phyloP scores from a whole-genome alignment of 2,888 invertebrate species.

The Eupelmus urozonus region DNA sequence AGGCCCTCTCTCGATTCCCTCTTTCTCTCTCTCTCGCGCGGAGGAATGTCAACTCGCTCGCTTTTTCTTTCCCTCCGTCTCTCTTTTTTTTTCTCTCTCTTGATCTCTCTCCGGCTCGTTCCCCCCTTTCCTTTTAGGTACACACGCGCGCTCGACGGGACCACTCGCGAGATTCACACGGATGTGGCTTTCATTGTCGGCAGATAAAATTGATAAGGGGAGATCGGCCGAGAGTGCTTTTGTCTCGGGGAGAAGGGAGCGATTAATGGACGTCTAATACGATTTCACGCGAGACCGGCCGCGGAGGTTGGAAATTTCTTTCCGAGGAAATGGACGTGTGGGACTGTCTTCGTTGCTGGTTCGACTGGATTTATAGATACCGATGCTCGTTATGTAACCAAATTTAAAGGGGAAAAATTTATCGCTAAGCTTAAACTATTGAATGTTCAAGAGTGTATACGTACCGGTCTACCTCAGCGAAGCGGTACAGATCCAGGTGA shows the following conservation, averaged over 20 bases:
- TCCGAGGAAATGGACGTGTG: neutral
- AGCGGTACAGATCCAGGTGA: no score
- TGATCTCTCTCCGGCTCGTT: neutral
- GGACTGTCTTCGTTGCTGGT: neutral
- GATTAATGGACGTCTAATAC: constrained; percentile 48
- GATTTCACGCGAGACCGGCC: constrained; percentile 21
- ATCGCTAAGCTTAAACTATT: no score
- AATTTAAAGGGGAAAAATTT: no score
- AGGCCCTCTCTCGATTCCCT: constrained; percentile 35
- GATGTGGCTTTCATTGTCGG: constrained; percentile 51
- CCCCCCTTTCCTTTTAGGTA: constrained; percentile 6
- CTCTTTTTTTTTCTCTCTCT: constrained; percentile 5
- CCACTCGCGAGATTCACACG: constrained; percentile 55
- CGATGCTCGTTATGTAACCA: no score
- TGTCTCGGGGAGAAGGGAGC: constrained; percentile 17
- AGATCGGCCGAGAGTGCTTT: constrained; percentile 31
- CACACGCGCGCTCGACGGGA: constrained; percentile 5
- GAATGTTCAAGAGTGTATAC: no score
- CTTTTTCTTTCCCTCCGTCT: constrained; percentile 5
- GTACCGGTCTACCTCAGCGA: no score
- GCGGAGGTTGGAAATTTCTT: neutral
- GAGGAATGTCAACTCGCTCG: constrained; percentile 50
- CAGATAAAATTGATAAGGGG: constrained; percentile 54
- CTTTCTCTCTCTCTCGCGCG: constrained; percentile 7
- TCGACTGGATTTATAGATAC: no score